Base-by-base conservation (phyloP, 1,140 invertebrate species). In the Medauroidea extradentata region DNA sequence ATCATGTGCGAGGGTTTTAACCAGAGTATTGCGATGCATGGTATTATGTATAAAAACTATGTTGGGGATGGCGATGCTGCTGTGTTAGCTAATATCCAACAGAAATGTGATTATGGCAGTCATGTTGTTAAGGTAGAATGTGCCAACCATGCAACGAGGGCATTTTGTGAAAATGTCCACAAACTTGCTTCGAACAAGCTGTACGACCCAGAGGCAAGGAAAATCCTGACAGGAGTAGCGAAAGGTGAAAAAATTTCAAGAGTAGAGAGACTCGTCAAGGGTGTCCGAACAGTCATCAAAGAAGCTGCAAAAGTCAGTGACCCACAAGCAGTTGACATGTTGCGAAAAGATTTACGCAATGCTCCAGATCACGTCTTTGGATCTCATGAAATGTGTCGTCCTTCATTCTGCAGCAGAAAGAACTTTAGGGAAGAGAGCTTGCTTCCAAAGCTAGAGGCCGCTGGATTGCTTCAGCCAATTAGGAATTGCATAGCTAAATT, bases 1-100 rank as follows among this genome's bases (percentile, higher is more conserved):
- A 68, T 71, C 8, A 69, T 77, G 24, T 46, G 69, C 1, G 70
- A 77, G 61, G 72, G 71, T 34, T 34, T 34, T 11, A 11, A 34
- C 29, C 29, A 11, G 11, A 34, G 29, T 34, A 34, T 34, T 7
- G 29, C 29, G 29, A 34, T 34, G 29, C 29, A 34, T 34, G 29
- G 29, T 11, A 34, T 34, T 34, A 34, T 34, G 11, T 34, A 34
- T 34, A 34, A 34, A 34, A 34, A 34, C 29, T 7, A 34, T 34
- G 11, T 34, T 34, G 29, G 29, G 29, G 29, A 34, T 34, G 29
- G 29, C 4, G 29, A 34, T 34, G 29, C 29, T 34, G 29, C 29
- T 7, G 29, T 34, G 5, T 34, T 34, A 34, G 29, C 29, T 4
- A 34, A 11, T 34, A 34, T 34, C 11, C 29, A 34, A 34, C 29